Evolutionary conservation across 2,797 vertebrate species (phyloP).

Genomic region (Ciconia nigra): DNA sequence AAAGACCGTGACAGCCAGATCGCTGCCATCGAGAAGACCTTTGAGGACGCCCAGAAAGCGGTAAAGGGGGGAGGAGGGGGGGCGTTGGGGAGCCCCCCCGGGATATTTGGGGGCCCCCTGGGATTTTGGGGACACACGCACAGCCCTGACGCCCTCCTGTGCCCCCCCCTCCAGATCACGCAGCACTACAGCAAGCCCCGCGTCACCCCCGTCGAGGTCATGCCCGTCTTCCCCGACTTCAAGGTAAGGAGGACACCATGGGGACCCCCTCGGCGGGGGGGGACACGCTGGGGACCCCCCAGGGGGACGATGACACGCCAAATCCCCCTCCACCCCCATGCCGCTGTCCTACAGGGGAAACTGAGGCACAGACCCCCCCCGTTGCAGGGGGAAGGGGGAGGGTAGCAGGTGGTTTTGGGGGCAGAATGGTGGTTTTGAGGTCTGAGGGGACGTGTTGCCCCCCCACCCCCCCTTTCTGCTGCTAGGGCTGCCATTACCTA

Average conservation of each 20-base stretch:
- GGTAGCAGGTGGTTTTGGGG: not conserved
- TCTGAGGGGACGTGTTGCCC: not conserved
- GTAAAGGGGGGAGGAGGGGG: constrained; percentile 82
- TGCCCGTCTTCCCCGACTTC: constrained; percentile 93
- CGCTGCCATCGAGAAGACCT: constrained; percentile 94
- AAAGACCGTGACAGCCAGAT: constrained; percentile 97
- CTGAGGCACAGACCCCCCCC: not conserved
- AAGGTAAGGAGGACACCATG: constrained; percentile 78
- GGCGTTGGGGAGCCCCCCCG: not conserved
- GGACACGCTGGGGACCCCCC: not conserved
- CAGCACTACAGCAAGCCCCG: constrained; percentile 95
- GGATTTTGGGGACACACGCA: too few species aligned
- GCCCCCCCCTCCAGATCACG: constrained; percentile 73
- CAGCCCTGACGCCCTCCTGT: not conserved
- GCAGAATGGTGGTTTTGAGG: not conserved
- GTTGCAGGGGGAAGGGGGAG: not conserved
- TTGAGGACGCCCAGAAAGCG: constrained; percentile 91
- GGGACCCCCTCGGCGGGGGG: not conserved
- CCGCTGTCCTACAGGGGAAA: not conserved
- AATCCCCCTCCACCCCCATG: not conserved
- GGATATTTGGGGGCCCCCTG: not conserved
- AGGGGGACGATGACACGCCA: not conserved
- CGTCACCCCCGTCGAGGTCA: constrained; percentile 90
- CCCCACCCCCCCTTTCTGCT: not conserved
- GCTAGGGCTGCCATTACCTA: constrained; percentile 35